These are phyloP conservation scores for Pantelozetes paolii DNA, from an alignment of 2,888 invertebrate species.

Conservation along the genomic window DNA sequence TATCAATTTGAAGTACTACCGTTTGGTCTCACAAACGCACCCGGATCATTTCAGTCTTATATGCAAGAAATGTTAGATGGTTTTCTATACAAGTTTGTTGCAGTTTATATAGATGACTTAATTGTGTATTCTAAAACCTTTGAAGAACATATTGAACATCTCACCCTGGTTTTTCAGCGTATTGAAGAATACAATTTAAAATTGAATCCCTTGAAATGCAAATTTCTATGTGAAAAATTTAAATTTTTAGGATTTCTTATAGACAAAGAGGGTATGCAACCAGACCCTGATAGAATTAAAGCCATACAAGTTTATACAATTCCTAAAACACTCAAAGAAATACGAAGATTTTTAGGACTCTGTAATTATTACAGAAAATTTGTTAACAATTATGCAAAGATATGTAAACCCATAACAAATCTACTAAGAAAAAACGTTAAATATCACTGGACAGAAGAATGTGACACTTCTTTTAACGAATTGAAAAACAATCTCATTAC, in stretches of 20 bases:
- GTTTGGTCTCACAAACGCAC: conserved; percentile 47
- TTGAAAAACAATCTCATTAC: conserved; percentile 41
- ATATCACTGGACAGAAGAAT: conserved; percentile 37
- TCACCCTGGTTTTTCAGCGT: conserved; percentile 45
- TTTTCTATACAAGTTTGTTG: conserved; percentile 44
- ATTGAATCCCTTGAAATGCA: conserved; percentile 47
- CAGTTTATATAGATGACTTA: conserved; percentile 48
- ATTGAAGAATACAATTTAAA: conserved; percentile 46
- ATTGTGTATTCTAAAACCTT: conserved; percentile 44
- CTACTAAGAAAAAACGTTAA: conserved; percentile 4
- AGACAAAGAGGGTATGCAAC: conserved; percentile 35
- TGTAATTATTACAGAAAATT: conserved; percentile 47
- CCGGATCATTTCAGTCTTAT: conserved; percentile 47
- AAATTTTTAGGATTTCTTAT: conserved; percentile 47
- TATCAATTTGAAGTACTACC: conserved; percentile 46
- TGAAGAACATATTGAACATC: conserved; percentile 43
- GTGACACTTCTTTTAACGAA: conserved; percentile 33
- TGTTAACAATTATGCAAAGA: conserved; percentile 44
- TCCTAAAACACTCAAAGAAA: conserved; percentile 43
- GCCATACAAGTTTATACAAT: conserved; percentile 43
- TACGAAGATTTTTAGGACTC: conserved; percentile 46
- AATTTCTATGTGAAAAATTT: conserved; percentile 40
- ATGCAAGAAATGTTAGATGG: conserved; percentile 46
- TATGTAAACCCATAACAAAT: conserved; percentile 44
- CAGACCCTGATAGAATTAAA: conserved; percentile 44